phyloP scores from a whole-genome alignment of 2,888 invertebrate species.

The Drosophila sordidula region DNA sequence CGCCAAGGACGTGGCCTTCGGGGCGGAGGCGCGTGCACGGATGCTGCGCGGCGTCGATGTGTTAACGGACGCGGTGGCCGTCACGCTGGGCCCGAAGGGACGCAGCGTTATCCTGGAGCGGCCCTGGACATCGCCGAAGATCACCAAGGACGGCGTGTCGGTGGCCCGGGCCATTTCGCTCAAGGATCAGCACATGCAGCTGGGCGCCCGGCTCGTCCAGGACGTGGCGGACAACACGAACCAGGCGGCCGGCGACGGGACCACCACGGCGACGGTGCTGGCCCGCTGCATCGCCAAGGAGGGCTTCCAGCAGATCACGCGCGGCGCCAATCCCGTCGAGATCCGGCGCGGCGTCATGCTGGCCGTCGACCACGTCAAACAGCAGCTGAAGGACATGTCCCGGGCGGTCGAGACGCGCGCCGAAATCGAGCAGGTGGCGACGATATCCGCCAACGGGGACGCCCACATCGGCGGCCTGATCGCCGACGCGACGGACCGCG shows the following conservation, averaged over 20 bases:
- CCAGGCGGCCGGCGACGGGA: conserved; percentile 99
- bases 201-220: conserved; percentile 98
- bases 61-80: conserved; percentile 99
- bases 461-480: conserved; percentile 95
- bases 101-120: conserved; percentile 99
- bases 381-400: conserved; percentile 94
- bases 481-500: conserved; percentile 98
- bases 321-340: conserved; percentile 98
- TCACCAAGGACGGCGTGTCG: conserved; percentile 99
- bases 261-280: conserved; percentile 98
- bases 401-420: conserved; percentile 98
- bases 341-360: conserved; percentile 97
- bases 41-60: conserved; percentile 99
- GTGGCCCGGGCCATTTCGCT: conserved; percentile 99
- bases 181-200: conserved; percentile 99
- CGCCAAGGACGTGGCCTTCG: conserved; percentile 99
- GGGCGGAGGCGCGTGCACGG: conserved; percentile 97
- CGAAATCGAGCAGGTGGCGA: conserved; percentile 99
- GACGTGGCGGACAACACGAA: conserved; percentile 99
- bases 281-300: conserved; percentile 99
- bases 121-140: conserved; percentile 99
- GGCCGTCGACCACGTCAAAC: conserved; percentile 96
- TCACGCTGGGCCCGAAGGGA: conserved; percentile 99
- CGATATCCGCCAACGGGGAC: conserved; percentile 99
- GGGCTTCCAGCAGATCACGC: conserved; percentile 98